A percentile compares a stretch with the other conserved stretches of the same genome.
Conservation (phyloP, 2,888 invertebrate genomes). For the Perdita meconis region DNA sequence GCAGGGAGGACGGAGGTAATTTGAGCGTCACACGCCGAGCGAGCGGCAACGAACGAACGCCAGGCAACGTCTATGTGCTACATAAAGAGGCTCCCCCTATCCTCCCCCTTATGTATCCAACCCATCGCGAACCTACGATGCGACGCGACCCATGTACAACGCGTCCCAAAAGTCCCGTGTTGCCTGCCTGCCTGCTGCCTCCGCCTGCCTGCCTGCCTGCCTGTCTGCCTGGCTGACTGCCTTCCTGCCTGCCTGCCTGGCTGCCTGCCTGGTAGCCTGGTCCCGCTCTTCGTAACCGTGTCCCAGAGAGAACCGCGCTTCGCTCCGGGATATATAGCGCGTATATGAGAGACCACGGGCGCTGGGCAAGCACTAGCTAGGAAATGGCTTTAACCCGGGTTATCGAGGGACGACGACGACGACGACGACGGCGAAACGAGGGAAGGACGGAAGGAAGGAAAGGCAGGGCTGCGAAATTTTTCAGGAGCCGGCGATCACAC, state of each 20-base stretch:
- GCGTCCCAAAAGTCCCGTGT: constrained; percentile 79
- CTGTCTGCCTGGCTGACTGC: constrained; percentile 61
- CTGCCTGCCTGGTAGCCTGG: constrained; percentile 48
- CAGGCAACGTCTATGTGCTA: constrained; percentile 82
- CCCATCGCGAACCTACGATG: constrained; percentile 81
- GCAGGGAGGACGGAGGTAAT: constrained; percentile 81
- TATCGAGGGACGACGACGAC: constrained; percentile 64
- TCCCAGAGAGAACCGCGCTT: constrained; percentile 63
- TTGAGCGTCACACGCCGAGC: constrained; percentile 84
- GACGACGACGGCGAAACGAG: constrained; percentile 37
- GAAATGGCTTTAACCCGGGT: constrained; percentile 73
- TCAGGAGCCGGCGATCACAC: constrained; percentile 56
- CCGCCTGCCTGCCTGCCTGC: constrained; percentile 65
- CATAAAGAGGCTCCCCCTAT: constrained; percentile 80
- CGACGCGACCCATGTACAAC: constrained; percentile 75
- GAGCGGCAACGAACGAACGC: constrained; percentile 80
- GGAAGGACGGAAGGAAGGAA: constrained; percentile 29
- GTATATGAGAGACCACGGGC: constrained; percentile 66
- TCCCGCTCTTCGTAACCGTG: constrained; percentile 59
- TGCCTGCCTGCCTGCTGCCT: constrained; percentile 54
- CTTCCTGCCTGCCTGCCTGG: constrained; percentile 61
- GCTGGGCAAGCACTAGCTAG: constrained; percentile 72
- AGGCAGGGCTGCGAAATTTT: constrained; percentile 69
- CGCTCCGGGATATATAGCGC: constrained; percentile 56
- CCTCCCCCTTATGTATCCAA: constrained; percentile 81